These are phyloP conservation scores for Heliothis peltigera DNA, from an alignment of 2,888 invertebrate genomes.

Conservation along the genomic window DNA sequence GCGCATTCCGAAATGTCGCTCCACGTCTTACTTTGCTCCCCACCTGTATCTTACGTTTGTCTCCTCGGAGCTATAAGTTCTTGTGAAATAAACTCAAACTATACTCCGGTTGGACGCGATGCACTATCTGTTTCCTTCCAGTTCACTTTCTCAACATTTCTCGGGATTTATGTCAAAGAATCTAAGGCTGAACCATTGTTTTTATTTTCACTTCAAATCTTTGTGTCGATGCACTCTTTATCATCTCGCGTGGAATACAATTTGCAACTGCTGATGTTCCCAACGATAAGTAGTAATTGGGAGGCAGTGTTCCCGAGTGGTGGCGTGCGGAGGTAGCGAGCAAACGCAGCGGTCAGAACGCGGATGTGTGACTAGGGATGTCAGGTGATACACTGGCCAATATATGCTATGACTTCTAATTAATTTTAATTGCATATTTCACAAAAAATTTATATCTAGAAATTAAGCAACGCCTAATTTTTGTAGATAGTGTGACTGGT, in stretches of 20 bases:
- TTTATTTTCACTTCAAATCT: conserved; percentile 72
- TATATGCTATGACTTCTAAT: neutral
- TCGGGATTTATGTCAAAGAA: conserved; percentile 55
- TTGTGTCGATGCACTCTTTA: conserved; percentile 78
- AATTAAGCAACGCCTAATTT: too few relatives aligned
- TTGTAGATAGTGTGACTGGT: too few relatives aligned
- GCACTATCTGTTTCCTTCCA: conserved; percentile 38
- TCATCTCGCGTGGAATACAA: conserved; percentile 74
- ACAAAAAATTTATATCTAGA: too few relatives aligned
- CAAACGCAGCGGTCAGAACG: conserved; percentile 52
- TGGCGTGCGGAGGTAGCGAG: conserved; percentile 9
- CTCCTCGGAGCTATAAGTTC: conserved; percentile 17
- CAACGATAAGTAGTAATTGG: conserved; percentile 86
- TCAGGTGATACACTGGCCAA: neutral
- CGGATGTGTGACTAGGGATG: neutral
- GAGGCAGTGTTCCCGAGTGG: conserved; percentile 59
- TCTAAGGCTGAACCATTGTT: conserved; percentile 66
- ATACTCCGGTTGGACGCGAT: conserved; percentile 26
- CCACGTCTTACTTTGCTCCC: neutral
- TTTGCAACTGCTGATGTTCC: conserved; percentile 85
- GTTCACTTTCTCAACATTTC: conserved; percentile 57
- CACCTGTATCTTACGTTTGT: neutral
- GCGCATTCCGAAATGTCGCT: neutral
- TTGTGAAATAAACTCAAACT: conserved; percentile 17
- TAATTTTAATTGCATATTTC: too few relatives aligned